Evolutionary conservation across 2,888 invertebrate species (phyloP), one percentile per base, ranked within the genome.

Genomic region (Euplagia quadripunctaria): DNA sequence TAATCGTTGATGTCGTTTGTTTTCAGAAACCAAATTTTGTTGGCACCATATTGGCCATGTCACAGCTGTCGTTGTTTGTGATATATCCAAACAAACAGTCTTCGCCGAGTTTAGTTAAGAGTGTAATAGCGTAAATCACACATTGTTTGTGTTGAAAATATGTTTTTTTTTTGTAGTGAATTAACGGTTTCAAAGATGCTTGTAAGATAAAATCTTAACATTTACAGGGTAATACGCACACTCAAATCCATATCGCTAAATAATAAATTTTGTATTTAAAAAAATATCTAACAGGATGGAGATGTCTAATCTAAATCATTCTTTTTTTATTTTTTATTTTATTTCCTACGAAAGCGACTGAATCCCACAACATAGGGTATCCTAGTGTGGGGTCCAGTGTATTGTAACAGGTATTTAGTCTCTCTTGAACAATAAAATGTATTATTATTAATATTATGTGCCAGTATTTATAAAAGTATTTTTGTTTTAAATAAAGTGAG

Each of bases 11-110:
- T 70, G 51, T 55, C 74, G 63, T 80, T 73, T 82, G 71, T 75
- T 96, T 96, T 85, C 94, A 98, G 98, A 94, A 97, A 81, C 98
- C 98, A 63, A 99, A 99, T 93, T 96, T 97, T 69, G 93, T 98
- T 83, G 98, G 98, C 52, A 97, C 97, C 77, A 84, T 97, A n/a
- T 90, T 99, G 70, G 97, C 98, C 4, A 91, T 97, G 64, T 95
- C 97, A 82, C 99, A 99, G 92, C 94, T 98, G 66, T 96, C 96
- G n/a, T 93, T 99, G 17, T 98, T 98, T 91, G 93, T 97, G 41
- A 96, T 98, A 82, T 98, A 97, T 90, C 98, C 98, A 42, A 96
- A 88, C 51, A 89, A 78, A 76, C 87, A 90, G 8, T 73, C 79
- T 31, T 84, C 89, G 6, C 85, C 89, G 31, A 74, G 82, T n/a